Evolutionary conservation across 1,140 invertebrate genomes (phyloP), one percentile per base, ranked within the genome.

Genomic region (Heliconius nattereri): DNA sequence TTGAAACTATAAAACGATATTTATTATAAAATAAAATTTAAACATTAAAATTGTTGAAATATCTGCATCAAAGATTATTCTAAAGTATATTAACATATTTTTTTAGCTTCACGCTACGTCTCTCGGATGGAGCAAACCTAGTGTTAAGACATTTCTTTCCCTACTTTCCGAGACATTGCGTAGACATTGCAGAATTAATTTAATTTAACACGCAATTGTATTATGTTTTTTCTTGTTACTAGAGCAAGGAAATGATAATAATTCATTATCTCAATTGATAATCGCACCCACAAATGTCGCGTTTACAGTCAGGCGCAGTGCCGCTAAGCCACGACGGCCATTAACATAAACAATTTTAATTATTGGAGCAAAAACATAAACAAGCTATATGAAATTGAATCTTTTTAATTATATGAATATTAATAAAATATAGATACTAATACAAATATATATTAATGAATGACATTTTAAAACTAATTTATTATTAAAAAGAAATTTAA

Each of bases 391-490:
- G 20, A 3, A 60, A n/a, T 60, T 23, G n/a, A 23, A 23, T 11
- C 8, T 60, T 60, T 60, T 60, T 23, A 9, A 1, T 11, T 23
- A 60, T 52, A 60, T 60, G 54, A 9, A 60, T 60, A 9, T 60
- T 60, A 45, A 60, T 60, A 60, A 35, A 57, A 60, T 26, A 60
- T n/a, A n/a, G n/a, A n/a, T 23, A 60, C n/a, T 60, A 23, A 60
- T 23, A 23, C 20, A 3, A 60, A 60, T 23, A 60, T 45, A 45
- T 16, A 45, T 45, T 45, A 45, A 45, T 52, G 9, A 60, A 9
- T 9, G n/a, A 8, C 2, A 26, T 23, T 57, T 60, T 60, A 26
- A 11, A 23, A 60, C 1, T 60, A 23, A 60, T 60, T 60, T 60
- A 26, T 60, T 60, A 23, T 23, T 9, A 60, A 60, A 60, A 60